These are phyloP conservation scores for Maylandia zebra DNA, from an alignment of 2,113 vertebrate genomes.

Conservation along the genomic window DNA sequence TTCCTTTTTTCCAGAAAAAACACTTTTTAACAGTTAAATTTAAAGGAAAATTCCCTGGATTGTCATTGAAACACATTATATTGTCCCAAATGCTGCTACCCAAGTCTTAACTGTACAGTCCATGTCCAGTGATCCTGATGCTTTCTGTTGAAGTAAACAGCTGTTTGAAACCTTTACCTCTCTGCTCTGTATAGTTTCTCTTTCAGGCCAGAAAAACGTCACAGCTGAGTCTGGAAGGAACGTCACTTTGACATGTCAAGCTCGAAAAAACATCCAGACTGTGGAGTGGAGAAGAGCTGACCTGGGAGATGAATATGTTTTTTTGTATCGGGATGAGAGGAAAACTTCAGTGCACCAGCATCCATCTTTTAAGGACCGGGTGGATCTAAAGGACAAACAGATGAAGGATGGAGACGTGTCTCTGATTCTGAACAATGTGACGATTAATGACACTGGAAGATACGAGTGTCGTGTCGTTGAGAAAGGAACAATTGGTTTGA, in stretches of 20 bases:
- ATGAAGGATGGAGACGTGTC: too few species aligned
- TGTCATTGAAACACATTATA: neutral
- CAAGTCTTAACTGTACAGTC: neutral
- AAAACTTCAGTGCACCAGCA: accelerated
- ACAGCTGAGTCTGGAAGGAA: accelerated
- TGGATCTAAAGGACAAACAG: too few species aligned
- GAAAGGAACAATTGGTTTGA: too few species aligned
- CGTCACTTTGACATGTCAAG: accelerated
- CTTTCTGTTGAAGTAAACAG: neutral
- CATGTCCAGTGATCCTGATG: neutral
- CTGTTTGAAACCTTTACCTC: neutral
- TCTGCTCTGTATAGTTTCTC: neutral
- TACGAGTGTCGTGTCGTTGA: too few species aligned
- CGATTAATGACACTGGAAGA: too few species aligned
- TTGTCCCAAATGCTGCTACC: neutral
- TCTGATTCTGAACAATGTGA: accelerated
- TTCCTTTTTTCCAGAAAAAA: neutral
- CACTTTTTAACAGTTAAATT: neutral
- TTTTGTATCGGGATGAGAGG: neutral
- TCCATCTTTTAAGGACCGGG: too few species aligned
- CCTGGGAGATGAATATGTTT: accelerated
- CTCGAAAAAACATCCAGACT: neutral
- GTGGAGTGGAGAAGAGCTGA: accelerated
- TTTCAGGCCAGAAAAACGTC: accelerated
- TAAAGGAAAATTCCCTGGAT: neutral